phyloP scores from a whole-genome alignment of 2,888 invertebrate species.

The Limenitis camilla region DNA sequence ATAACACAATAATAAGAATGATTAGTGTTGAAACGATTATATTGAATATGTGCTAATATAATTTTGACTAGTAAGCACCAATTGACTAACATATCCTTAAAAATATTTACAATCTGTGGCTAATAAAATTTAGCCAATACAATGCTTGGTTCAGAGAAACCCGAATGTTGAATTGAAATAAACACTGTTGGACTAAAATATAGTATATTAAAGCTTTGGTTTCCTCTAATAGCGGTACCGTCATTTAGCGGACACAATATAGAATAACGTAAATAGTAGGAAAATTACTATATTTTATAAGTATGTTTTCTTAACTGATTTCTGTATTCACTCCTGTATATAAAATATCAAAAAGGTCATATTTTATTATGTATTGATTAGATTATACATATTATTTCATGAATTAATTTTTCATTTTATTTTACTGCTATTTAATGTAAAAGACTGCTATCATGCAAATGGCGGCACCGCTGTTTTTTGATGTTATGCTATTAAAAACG shows the following conservation, averaged over 20 bases:
- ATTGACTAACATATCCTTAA: slow-evolving; percentile 60
- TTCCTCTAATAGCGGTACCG: no score
- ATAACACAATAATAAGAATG: background rate
- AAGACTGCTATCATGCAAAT: no score
- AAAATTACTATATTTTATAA: no score
- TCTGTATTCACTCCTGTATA: background rate
- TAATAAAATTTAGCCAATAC: slow-evolving; percentile 64
- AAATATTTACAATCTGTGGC: slow-evolving; percentile 45
- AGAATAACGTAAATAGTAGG: no score
- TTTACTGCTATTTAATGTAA: no score
- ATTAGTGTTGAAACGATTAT: slow-evolving; percentile 14
- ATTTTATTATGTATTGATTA: background rate
- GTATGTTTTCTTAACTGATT: no score
- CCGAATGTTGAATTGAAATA: slow-evolving; percentile 1
- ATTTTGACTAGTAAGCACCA: slow-evolving; percentile 76
- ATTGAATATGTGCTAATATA: slow-evolving; percentile 56
- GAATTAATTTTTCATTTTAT: background rate
- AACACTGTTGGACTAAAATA: background rate
- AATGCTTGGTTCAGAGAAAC: slow-evolving; percentile 29
- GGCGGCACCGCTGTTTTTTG: no score
- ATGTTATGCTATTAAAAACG: no score
- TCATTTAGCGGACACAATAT: no score
- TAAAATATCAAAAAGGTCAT: slow-evolving; percentile 1
- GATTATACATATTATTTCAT: background rate
- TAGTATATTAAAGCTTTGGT: no score